phyloP scores from a whole-genome alignment of 2,113 vertebrate species.

The Tupaia chinensis region DNA sequence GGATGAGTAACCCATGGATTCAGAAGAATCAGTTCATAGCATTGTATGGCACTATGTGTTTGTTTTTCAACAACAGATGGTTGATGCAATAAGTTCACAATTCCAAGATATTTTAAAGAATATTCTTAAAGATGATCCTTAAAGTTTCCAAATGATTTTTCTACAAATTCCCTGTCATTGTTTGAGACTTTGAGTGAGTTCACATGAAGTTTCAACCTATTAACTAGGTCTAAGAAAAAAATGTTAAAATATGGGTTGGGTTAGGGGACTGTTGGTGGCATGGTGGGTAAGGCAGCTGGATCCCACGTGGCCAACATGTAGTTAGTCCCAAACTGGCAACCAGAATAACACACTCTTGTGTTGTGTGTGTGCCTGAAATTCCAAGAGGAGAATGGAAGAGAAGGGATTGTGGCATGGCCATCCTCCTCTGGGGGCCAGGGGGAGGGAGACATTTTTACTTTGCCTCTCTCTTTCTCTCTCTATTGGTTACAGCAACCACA shows the following conservation, averaged over 20 bases:
- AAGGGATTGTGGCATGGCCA: too few species aligned
- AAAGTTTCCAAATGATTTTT: neutral
- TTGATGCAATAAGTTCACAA: neutral
- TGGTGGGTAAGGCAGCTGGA: too few species aligned
- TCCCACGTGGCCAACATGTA: too few species aligned
- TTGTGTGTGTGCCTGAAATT: too few species aligned
- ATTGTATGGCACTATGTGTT: neutral
- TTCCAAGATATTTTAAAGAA: neutral
- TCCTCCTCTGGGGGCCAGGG: too few species aligned
- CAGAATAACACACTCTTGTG: too few species aligned
- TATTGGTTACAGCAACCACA: too few species aligned
- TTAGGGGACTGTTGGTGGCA: too few species aligned
- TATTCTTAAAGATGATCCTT: slow-evolving; percentile 17
- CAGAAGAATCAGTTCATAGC: neutral
- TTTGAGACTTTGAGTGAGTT: neutral
- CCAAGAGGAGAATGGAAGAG: too few species aligned
- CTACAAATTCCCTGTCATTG: neutral
- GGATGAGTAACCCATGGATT: neutral
- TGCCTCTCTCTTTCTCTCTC: too few species aligned
- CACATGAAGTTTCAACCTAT: neutral
- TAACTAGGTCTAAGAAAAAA: neutral
- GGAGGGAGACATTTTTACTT: too few species aligned
- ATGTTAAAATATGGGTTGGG: neutral
- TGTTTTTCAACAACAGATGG: neutral
- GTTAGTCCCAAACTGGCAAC: too few species aligned